Base-by-base conservation (phyloP, 2,888 invertebrate genomes). In the Pyrrhopygopsis socrates region DNA sequence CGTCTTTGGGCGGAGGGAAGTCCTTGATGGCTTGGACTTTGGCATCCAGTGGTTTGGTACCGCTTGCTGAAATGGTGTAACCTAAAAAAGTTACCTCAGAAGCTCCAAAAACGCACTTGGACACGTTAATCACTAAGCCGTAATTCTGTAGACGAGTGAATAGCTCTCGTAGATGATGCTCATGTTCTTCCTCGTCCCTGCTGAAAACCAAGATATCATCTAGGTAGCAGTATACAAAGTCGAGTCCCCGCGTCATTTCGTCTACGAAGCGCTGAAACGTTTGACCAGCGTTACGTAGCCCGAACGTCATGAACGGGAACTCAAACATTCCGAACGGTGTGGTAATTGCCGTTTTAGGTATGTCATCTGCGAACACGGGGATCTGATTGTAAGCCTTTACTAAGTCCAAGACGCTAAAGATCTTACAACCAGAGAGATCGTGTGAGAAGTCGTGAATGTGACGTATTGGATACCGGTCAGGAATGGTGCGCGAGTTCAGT, bases 371-470 rank as follows among this genome's bases (percentile, higher is more conserved):
- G 5, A 81, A 75, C 6, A 96, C 94, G 4, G 96, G 96, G 6
- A 97, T 96, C 74, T 97, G 96, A 77, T 96, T 91, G 84, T 95
- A 98, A 0, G 96, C 96, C 73, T 93, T 89, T 3, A 87, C 88
- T 8, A 93, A 58, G 30, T 90, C 88, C 11, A 90, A 67, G 9
- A 41, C 81, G 15, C 77, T 74, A 27, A 88, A 91, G 0, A 87
- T 70, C 30, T 34, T 87, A 27, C 84, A 84, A 29, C 90, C 91
- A 41, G 89, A 63, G 0, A 92, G 15, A 2, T 63, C 83, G 20
- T 83, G 80, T 5, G 86, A 4, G 75, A 83, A 83, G 70, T 93
- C 82, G 24, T 89, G 83, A 29, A 94, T 77, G 81, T 86, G 79
- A 15, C 81, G 65, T 1, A 94, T 95, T 0, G 96, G 96, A 76